A percentile compares a stretch with the other conserved stretches of the same genome.
Evolutionary conservation across 2,797 vertebrate genomes (phyloP).

Genomic region (Manis pentadactyla): DNA sequence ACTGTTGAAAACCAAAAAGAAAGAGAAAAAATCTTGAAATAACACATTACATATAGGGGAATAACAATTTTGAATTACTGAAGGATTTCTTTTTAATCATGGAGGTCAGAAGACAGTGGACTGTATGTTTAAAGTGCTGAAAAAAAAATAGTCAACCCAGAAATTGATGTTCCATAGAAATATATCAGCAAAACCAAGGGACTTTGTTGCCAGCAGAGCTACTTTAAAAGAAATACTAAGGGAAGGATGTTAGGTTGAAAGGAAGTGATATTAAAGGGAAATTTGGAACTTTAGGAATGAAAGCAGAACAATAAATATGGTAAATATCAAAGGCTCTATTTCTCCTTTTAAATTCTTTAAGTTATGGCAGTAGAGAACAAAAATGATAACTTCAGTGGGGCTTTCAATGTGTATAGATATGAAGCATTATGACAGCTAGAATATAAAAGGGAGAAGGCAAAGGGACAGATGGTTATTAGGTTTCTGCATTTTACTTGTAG

Average conservation of each 20-base stretch:
- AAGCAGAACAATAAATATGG: constrained; percentile 2
- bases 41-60: neutral
- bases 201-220: neutral
- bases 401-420: neutral
- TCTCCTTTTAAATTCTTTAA: constrained; percentile 12
- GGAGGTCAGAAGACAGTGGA: neutral
- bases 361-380: neutral
- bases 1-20: neutral
- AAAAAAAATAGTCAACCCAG: neutral
- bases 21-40: neutral
- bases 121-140: neutral
- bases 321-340: neutral
- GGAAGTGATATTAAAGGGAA: neutral
- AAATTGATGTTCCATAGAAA: neutral
- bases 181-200: neutral
- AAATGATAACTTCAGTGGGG: neutral
- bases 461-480: neutral
- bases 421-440: neutral
- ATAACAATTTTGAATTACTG: neutral
- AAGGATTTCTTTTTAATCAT: neutral
- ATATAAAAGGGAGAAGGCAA: neutral
- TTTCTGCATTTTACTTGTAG: neutral
- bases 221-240: neutral
- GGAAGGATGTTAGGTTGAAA: neutral
- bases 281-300: neutral